Evolutionary conservation across 2,888 invertebrate species (phyloP), one percentile per base, ranked within the genome.

Genomic region (Elmis aenea): DNA sequence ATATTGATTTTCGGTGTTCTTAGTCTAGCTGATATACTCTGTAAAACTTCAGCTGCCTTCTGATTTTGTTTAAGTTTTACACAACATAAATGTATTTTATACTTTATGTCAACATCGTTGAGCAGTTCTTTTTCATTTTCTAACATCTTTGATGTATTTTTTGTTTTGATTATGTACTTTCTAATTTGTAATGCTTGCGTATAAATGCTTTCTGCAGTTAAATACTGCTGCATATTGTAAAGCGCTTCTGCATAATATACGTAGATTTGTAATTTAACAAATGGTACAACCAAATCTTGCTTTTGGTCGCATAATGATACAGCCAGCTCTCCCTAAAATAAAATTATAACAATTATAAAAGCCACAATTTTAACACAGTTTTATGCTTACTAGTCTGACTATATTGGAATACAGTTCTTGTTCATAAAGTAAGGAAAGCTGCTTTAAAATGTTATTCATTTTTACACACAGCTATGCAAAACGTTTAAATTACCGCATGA

Each of bases 1-100:
- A 87, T 79, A 57, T 88, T 85, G 2, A 87, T 75, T 61, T 83
- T 82, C 0, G 84, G 73, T 12, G 79, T 79, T 35, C 87, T 70
- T 33, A 78, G 75, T 56, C 83, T 81, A 0, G 75, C 77, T 12
- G 81, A 76, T 26, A 75, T 72, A 45, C 68, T 70, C 57, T 75
- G 73, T 13, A 75, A 55, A n/a, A 74, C 66, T 51, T 74, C 73
- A 12, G 71, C 59, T 2, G 74, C 87, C 60, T 81, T 76, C 42
- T 73, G 70, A 15, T 71, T 71, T 50, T 83, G 79, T 40, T 81
- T 80, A 45, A 81, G 63, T 46, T 82, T 77, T 1, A 78, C 66
- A 48, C 81, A 74, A 59, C 87, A 87, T 18, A 76, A 64, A 54
- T 86, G 79, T 26, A 85, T 74, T 52, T 81, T 78, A 57, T 79